A percentile compares a stretch with the other conserved stretches of the same genome.
phyloP scores from a whole-genome alignment of 2,888 invertebrate genomes.

The Drosophila emarginata region DNA sequence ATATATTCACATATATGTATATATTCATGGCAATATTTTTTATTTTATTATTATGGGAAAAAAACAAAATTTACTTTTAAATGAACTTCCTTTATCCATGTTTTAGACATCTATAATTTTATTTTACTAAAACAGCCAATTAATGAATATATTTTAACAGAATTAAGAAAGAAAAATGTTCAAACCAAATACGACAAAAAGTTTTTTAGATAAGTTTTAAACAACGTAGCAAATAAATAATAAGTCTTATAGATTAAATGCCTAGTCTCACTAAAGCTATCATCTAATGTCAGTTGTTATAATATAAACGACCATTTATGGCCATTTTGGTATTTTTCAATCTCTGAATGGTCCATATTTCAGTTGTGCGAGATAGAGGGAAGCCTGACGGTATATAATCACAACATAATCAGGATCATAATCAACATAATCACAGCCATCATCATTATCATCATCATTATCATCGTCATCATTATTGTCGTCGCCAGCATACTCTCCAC shows the following conservation, averaged over 20 bases:
- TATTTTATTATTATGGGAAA: too few relatives aligned
- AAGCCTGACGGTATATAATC: background rate
- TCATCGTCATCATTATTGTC: slow-evolving; percentile 12
- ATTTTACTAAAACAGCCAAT: too few relatives aligned
- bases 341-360: background rate
- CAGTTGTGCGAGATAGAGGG: background rate
- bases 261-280: slow-evolving; percentile 57
- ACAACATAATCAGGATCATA: slow-evolving; percentile 5
- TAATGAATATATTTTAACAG: too few relatives aligned
- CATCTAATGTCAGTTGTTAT: slow-evolving; percentile 40
- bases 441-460: slow-evolving; percentile 15
- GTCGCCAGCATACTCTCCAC: slow-evolving; percentile 25
- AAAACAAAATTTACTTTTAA: too few relatives aligned
- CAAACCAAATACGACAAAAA: too few relatives aligned
- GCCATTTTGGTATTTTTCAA: background rate
- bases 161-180: too few relatives aligned
- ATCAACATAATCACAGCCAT: slow-evolving; percentile 9
- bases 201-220: slow-evolving; percentile 27
- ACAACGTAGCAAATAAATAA: too few relatives aligned
- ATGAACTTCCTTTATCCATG: too few relatives aligned
- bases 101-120: too few relatives aligned
- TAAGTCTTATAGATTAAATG: slow-evolving; percentile 46
- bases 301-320: slow-evolving; percentile 25
- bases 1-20: too few relatives aligned
- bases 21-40: too few relatives aligned